phyloP scores from a whole-genome alignment of 2,797 vertebrate genomes.

The Ficedula albicollis region DNA sequence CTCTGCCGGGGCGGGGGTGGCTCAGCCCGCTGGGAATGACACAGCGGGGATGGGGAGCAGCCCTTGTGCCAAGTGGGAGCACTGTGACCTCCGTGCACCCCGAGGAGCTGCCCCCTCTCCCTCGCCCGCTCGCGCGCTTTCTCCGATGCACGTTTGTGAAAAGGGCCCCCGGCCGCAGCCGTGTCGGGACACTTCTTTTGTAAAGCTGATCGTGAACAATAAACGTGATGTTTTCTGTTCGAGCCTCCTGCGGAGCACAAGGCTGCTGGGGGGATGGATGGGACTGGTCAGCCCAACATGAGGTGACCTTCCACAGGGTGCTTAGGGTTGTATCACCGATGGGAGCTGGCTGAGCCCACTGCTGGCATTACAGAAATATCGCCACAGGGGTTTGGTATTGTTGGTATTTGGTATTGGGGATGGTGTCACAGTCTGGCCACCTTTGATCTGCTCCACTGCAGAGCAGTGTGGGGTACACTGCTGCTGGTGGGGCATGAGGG shows the following conservation, averaged over 20 bases:
- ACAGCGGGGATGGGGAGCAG: fast-evolving
- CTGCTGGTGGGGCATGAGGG: not conserved
- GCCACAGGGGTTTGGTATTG: not conserved
- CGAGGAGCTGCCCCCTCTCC: not conserved
- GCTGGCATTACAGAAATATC: not conserved
- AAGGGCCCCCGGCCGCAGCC: not conserved
- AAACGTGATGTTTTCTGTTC: slow-evolving; percentile 75
- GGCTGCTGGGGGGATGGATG: fast-evolving
- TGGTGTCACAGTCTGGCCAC: not conserved
- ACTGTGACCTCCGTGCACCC: slow-evolving; percentile 46
- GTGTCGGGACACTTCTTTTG: slow-evolving; percentile 70
- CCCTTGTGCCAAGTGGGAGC: slow-evolving; percentile 25
- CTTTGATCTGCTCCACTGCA: not conserved
- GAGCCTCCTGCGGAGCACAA: fast-evolving
- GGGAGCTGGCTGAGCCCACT: fast-evolving
- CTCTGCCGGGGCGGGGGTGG: fast-evolving
- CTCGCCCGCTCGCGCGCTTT: slow-evolving; percentile 17
- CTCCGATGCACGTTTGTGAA: slow-evolving; percentile 64
- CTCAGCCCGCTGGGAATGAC: not conserved
- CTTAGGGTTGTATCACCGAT: not conserved
- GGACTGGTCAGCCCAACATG: fast-evolving
- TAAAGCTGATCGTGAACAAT: slow-evolving; percentile 79
- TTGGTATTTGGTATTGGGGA: too few species aligned
- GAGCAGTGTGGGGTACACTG: not conserved
- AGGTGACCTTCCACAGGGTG: not conserved